phyloP scores from a whole-genome alignment of 2,888 invertebrate species.

The Morinoia aosen region DNA sequence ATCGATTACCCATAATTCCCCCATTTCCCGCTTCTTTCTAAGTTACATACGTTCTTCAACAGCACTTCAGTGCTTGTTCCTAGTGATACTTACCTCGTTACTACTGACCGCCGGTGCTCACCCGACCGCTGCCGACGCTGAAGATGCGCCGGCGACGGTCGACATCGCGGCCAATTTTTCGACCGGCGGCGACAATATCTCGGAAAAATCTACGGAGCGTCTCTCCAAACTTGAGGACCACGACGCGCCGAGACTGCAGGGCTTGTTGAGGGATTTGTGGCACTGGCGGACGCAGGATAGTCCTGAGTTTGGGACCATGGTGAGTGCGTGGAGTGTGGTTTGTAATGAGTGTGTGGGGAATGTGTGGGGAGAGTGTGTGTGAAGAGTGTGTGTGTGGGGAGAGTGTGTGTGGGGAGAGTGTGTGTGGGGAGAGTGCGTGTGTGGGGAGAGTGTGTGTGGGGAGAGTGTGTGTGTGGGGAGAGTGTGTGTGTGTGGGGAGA shows the following conservation, averaged over 20 bases:
- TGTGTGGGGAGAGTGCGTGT: not conserved
- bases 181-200: not conserved
- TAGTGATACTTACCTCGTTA: not conserved
- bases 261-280: constrained; percentile 69
- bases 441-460: not conserved
- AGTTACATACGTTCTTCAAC: not conserved
- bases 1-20: not conserved
- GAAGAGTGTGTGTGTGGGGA: not conserved
- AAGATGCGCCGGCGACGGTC: not conserved
- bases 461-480: no score
- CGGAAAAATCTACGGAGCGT: not conserved
- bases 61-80: not conserved
- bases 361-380: not conserved
- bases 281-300: constrained; percentile 70
- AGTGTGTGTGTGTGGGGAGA: no score
- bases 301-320: constrained; percentile 70
- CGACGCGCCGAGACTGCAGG: constrained; percentile 57
- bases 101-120: not conserved
- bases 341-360: no score
- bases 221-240: not conserved
- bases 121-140: not conserved
- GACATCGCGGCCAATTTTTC: not conserved
- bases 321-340: constrained; percentile 59
- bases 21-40: not conserved
- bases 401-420: not conserved